Evolutionary conservation across 1,140 invertebrate genomes (phyloP), one percentile per base, ranked within the genome.

Genomic region (Ridgeia piscesae): DNA sequence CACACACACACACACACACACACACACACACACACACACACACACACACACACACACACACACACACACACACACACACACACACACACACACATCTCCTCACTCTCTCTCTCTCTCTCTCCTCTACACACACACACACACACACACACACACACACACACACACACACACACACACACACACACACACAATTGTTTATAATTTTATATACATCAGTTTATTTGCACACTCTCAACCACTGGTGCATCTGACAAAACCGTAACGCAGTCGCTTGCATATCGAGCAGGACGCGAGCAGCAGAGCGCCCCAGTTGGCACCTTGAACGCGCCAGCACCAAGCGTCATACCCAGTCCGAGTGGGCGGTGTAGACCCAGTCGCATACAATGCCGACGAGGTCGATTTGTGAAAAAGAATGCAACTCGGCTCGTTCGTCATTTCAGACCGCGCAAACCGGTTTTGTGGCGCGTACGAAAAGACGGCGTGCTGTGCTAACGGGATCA

Each of bases 401-500:
- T 77, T 77, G 58, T 77, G 58, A 77, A 77, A 77, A 77, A 77
- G 58, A 77, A 77, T 77, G 58, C 58, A 77, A 77, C 58, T 77
- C 58, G 17, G 27, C 58, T 77, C 58, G 58, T 77, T 77, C 58
- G 58, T 77, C 58, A 77, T 77, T 77, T 14, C 58, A 31, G 27
- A 4, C 58, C 17, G 17, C 27, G 58, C 58, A 77, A 77, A 77
- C 58, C 58, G 58, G 58, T 77, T 77, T 77, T 77, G 58, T 77
- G 58, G 58, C 58, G 58, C 27, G 17, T 77, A 2, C 0, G 2
- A 21, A 77, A 77, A 77, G 0, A 14, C 58, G 2, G 58, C 58
- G 58, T 21, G 27, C 58, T 77, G 0, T 21, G 58, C 58, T 17
- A 77, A 1, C 58, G 58, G 58, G 6, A 31, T 21, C 17, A 31